phyloP scores from a whole-genome alignment of 2,797 vertebrate genomes.

The Sparidentex hasta region DNA sequence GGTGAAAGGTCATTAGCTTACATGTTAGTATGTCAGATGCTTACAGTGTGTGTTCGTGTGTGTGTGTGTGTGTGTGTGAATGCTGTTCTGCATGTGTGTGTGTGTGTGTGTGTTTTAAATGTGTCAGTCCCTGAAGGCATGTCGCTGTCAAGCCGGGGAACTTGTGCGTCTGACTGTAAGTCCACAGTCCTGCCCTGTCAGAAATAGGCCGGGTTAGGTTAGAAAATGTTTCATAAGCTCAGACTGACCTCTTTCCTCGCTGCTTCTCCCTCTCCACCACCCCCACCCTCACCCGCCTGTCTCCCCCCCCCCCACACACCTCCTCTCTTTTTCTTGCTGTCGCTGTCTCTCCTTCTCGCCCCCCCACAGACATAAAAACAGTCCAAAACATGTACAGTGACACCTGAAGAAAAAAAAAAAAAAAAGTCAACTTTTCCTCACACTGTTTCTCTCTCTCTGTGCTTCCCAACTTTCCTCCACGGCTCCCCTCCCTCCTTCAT shows the following conservation, averaged over 20 bases:
- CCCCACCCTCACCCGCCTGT: background rate
- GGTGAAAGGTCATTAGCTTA: conserved; percentile 23
- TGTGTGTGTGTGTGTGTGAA: conserved; percentile 20
- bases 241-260: conserved; percentile 83
- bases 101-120: conserved; percentile 40
- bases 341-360: conserved; percentile 44
- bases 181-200: conserved; percentile 78
- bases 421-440: conserved; percentile 22
- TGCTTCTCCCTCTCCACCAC: conserved; percentile 57
- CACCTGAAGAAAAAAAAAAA: conserved; percentile 6
- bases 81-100: conserved; percentile 12
- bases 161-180: conserved; percentile 70
- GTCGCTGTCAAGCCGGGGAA: conserved; percentile 67
- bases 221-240: conserved; percentile 85
- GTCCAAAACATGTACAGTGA: conserved; percentile 23
- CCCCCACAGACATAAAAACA: conserved; percentile 42
- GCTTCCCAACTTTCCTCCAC: conserved; percentile 37
- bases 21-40: conserved; percentile 9
- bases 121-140: conserved; percentile 60
- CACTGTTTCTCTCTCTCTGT: conserved; percentile 31
- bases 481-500: conserved; percentile 47
- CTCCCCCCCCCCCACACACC: background rate
- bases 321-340: conserved; percentile 52
- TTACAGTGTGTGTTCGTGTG: conserved; percentile 16
- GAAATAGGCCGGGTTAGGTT: conserved; percentile 85